Evolutionary conservation across 2,888 invertebrate species (phyloP), one percentile per base, ranked within the genome.

Genomic region (Caenorhabditis becei): DNA sequence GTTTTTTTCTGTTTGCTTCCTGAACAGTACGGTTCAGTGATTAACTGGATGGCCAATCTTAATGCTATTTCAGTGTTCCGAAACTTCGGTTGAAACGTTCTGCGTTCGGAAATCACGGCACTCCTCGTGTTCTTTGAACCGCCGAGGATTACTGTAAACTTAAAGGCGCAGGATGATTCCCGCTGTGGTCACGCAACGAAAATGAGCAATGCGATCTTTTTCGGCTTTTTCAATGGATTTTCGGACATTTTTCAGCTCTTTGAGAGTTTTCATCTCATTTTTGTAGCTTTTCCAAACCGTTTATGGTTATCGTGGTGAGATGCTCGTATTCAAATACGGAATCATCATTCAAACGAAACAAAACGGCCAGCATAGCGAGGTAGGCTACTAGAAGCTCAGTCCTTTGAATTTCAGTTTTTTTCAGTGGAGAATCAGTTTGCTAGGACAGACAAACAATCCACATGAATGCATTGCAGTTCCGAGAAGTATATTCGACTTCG

Each of bases 301-400:
- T 10, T 16, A 53, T 26, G 26, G 14, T 14, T 53, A 24, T 24
- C 14, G 16, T 2, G 4, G 11, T 1, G 24, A 5, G 54, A 69
- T 69, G 69, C 41, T 49, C 23, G n/a, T 59, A 14, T 49, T 59
- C 49, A 69, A 69, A 18, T 59, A 69, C 35, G 69, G 69, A 32
- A 59, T 69, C n/a, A n/a, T 41, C 35, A 35, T 32, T 18, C 28
- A 16, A 18, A 44, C 4, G 18, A 20, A 41, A 35, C 8, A 16
- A 23, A 14, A 24, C 11, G n/a, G n/a, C n/a, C n/a, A n/a, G n/a
- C n/a, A n/a, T 23, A 53, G 11, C 41, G 44, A 61, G 41, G 61
- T 41, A 41, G 10, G 10, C 3, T 7, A 5, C 14, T 16, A 18
- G 18, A 58, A 35, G 20, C 53, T 28, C 4, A 1, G 3, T 32